phyloP scores from a whole-genome alignment of 2,797 vertebrate genomes.

The Sorex maritimensis region DNA sequence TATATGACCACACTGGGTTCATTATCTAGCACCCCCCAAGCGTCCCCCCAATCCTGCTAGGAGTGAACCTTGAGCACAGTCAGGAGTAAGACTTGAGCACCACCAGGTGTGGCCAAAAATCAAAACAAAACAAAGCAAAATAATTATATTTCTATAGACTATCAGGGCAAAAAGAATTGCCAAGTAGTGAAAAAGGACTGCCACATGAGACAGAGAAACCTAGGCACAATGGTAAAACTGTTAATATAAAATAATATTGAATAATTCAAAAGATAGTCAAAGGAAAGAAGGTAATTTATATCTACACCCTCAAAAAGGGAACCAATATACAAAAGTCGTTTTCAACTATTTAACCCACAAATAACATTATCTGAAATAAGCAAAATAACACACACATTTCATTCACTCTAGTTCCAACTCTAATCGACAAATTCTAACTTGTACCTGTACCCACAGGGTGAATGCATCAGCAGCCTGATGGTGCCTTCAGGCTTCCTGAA shows the following conservation, averaged over 20 bases:
- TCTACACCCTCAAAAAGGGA: neutral
- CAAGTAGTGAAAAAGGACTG: conserved; percentile 30
- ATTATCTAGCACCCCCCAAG: too few relatives aligned
- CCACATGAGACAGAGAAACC: neutral
- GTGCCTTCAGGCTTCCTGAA: too few relatives aligned
- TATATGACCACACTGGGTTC: neutral
- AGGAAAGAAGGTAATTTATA: neutral
- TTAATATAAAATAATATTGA: conserved; percentile 44
- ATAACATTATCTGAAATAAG: neutral
- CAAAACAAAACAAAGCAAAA: too few relatives aligned
- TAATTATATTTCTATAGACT: too few relatives aligned
- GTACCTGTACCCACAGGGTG: too few relatives aligned
- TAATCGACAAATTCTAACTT: neutral
- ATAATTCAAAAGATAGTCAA: neutral
- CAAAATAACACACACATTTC: neutral
- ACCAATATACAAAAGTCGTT: too few relatives aligned
- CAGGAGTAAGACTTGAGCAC: neutral
- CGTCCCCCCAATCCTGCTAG: too few relatives aligned
- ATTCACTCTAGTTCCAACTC: neutral
- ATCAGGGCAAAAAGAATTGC: neutral
- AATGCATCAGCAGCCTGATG: too few relatives aligned
- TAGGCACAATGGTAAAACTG: conserved; percentile 22
- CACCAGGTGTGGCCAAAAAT: too few relatives aligned
- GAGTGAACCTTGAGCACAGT: too few relatives aligned
- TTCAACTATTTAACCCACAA: conserved; percentile 15